These are phyloP conservation scores for Oreochromis mossambicus DNA, from an alignment of 2,797 vertebrate species.

Conservation along the genomic window DNA sequence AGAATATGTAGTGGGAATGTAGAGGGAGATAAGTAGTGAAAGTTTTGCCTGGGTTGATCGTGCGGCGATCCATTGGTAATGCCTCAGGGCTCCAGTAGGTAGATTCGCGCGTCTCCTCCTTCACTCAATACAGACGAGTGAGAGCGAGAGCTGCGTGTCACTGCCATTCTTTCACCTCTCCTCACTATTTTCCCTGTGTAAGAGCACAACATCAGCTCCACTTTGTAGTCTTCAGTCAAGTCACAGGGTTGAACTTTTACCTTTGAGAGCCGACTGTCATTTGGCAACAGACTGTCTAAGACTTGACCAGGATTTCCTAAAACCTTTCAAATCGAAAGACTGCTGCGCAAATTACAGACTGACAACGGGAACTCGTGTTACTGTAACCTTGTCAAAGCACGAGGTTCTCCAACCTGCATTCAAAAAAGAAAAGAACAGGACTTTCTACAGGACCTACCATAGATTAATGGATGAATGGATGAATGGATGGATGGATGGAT, in stretches of 20 bases:
- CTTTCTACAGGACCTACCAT: neutral
- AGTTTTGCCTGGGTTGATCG: too few relatives aligned
- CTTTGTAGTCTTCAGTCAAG: neutral
- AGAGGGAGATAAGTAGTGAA: too few relatives aligned
- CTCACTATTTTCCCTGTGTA: too few relatives aligned
- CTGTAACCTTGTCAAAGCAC: neutral
- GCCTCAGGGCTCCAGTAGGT: too few relatives aligned
- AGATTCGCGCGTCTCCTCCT: too few relatives aligned
- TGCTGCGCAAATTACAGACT: neutral
- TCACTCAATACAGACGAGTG: too few relatives aligned
- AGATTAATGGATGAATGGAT: too few relatives aligned
- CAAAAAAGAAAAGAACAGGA: neutral
- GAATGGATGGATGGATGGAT: too few relatives aligned
- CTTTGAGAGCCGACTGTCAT: neutral
- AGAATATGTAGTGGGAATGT: too few relatives aligned
- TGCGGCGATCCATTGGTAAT: too few relatives aligned
- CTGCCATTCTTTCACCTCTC: too few relatives aligned
- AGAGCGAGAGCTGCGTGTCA: too few relatives aligned
- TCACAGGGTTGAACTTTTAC: constrained; percentile 1
- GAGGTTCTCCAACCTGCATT: neutral
- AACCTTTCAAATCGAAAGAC: neutral
- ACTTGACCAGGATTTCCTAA: constrained; percentile 14
- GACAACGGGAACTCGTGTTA: constrained; percentile 9
- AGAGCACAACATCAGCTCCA: neutral
- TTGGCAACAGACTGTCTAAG: constrained; percentile 9